Conservation (phyloP, 1,140 invertebrate species). For the Pseudobourletiella spinata region DNA sequence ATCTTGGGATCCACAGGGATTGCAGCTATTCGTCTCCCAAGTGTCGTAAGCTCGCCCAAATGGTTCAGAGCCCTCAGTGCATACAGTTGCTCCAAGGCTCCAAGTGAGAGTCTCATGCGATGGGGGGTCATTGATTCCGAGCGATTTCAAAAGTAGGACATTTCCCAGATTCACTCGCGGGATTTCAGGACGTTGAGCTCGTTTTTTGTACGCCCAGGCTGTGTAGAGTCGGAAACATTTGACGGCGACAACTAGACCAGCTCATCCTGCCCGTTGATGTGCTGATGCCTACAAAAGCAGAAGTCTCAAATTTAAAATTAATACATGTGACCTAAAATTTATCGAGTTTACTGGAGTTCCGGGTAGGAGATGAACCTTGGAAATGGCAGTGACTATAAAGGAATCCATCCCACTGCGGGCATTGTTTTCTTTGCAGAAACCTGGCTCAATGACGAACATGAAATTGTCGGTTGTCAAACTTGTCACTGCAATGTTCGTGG, state of each 20-base stretch:
- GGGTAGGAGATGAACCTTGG: no score
- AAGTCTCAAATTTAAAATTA: no score
- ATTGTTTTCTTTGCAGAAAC: constrained; percentile 99
- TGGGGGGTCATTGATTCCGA: constrained; percentile 98
- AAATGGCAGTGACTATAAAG: constrained; percentile 93
- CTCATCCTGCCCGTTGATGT: constrained; percentile 85
- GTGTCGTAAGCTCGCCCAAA: constrained; percentile 89
- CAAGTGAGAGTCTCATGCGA: constrained; percentile 92
- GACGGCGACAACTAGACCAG: constrained; percentile 84
- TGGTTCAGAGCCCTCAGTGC: constrained; percentile 97
- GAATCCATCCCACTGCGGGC: constrained; percentile 97
- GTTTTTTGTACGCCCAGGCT: constrained; percentile 93
- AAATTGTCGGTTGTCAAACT: constrained; percentile 99
- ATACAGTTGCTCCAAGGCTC: constrained; percentile 95
- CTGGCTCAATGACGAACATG: constrained; percentile 97
- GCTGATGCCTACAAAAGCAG: constrained; percentile 63
- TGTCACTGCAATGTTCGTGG: constrained; percentile 99
- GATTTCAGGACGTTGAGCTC: constrained; percentile 96
- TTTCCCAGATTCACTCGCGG: constrained; percentile 96
- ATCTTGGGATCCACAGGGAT: constrained; percentile 99
- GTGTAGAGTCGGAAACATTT: constrained; percentile 98
- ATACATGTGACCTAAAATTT: no score
- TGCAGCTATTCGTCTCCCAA: constrained; percentile 96
- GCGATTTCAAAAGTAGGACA: constrained; percentile 88
- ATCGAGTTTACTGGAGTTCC: no score